Base-by-base conservation (phyloP, 2,797 vertebrate species). In the Furcifer pardalis region DNA sequence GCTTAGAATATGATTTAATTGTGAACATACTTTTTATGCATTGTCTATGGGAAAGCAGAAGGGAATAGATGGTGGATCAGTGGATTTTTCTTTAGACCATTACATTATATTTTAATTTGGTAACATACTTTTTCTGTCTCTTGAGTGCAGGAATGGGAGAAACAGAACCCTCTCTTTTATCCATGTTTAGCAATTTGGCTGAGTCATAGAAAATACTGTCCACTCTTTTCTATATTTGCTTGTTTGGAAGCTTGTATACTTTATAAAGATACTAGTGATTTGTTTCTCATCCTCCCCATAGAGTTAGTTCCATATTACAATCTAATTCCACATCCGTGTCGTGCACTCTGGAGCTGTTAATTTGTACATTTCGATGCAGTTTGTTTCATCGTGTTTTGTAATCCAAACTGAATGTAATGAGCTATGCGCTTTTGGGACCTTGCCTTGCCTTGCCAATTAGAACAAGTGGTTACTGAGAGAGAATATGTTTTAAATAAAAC, bases 401-500 rank as follows among this genome's bases (percentile, higher is more conserved):
- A 97, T 96, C 94, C 96, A 96, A 95, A 94, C 93, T 92, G 94
- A 96, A 95, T 94, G 90, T 96, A 97, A 96, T 73, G 87, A 96
- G 96, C 96, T 95, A 0, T 95, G 96, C 92, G 96, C 96, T 96
- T 95, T 90, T 90, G 96, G 94, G 96, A 96, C 94, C 80, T 85
- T 90, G 92, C 91, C 94, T 94, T 95, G 96, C 94, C 92, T 94
- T 95, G 93, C 95, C 96, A 97, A 96, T 97, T 97, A 96, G 95
- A 96, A 93, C 91, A 94, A 96, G 95, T 95, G 93, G 95, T 96
- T 96, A 94, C 93, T 94, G 93, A 92, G 95, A 95, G 95, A 92
- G 92, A 95, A 91, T 93, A 88, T 93, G 92, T 93, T 96, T 96
- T 96, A 96, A 96, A 96, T 96, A 96, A 96, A 96, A 95, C 95